Evolutionary conservation across 2,888 invertebrate species (phyloP), one percentile per base, ranked within the genome.

Genomic region (Sarcophaga rosellei): DNA sequence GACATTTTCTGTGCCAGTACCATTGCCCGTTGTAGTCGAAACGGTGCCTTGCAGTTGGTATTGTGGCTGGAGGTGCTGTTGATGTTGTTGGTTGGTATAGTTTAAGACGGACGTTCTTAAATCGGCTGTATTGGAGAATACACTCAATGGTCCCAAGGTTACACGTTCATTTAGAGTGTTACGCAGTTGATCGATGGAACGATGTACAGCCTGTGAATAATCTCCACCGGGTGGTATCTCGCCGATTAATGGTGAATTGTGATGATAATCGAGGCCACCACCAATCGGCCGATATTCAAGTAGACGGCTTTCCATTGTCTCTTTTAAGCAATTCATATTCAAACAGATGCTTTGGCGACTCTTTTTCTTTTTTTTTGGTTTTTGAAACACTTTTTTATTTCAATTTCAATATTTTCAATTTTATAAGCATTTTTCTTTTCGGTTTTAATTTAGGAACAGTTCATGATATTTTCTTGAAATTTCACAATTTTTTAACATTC

Each of bases 181-280:
- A 88, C 95, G 94, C 88, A 95, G 91, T 89, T 95, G 95, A 88
- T 95, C 95, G 92, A 95, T 95, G 88, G 95, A 95, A 89, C 95
- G 94, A 91, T 95, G 95, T 90, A 95, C 95, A 88, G 95, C 95
- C 79, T 95, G 95, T 88, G 95, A 94, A 91, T 95, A 95, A 88
- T 95, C 95, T 2, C 94, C 93, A 89, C 95, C 92, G 17, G 92
- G 92, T 59, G 95, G 95, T 91, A 95, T 95, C 93, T 95, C 95
- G 1, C 95, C 95, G 94, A 95, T 95, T 17, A 95, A 91, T 11
- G 95, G 95, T 17, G 95, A 95, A 85, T 93, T 93, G 90, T 95
- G 95, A 91, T 95, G 95, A 91, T 95, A 95, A 90, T 95, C 95
- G 85, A 95, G 93, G 59, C 95, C 95, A 81, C 95, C 95, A 75